phyloP scores from a whole-genome alignment of 2,113 vertebrate species.

The Entomyzon cyanotis region DNA sequence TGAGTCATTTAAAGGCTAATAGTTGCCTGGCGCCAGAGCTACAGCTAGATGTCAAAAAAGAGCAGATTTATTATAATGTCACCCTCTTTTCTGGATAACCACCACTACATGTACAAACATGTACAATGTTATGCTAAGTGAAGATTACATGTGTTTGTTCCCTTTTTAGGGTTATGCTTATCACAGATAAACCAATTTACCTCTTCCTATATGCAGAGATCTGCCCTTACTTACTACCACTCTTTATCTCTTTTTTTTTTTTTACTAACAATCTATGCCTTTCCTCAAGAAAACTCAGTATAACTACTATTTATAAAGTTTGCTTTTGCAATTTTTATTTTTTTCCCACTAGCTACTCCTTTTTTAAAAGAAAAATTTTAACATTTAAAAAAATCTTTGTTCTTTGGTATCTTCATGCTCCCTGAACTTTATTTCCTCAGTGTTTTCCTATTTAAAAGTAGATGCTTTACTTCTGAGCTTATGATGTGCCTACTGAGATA shows the following conservation, averaged over 20 bases:
- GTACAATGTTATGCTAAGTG: background rate
- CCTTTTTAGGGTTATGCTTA: background rate
- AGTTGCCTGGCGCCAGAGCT: background rate
- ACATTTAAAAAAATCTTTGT: background rate
- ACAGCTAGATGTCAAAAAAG: background rate
- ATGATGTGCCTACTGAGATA: constrained; percentile 5
- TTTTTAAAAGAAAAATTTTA: background rate
- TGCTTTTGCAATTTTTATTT: background rate
- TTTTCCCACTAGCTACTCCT: background rate
- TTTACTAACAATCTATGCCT: background rate
- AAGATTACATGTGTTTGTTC: background rate
- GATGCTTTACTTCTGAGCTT: background rate
- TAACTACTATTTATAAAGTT: background rate
- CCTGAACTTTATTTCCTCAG: background rate
- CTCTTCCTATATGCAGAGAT: background rate
- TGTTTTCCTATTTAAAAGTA: background rate
- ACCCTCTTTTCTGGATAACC: background rate
- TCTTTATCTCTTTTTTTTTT: background rate
- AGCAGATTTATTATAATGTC: background rate
- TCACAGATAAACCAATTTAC: background rate
- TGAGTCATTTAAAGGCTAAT: background rate
- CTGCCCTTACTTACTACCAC: background rate
- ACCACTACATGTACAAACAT: background rate
- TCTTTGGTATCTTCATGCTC: background rate
- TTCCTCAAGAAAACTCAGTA: background rate